Percentiles rank a stretch among this genome's conserved stretches.
Evolutionary conservation across 2,113 vertebrate genomes (phyloP).

Genomic region (Dicentrarchus labrax): DNA sequence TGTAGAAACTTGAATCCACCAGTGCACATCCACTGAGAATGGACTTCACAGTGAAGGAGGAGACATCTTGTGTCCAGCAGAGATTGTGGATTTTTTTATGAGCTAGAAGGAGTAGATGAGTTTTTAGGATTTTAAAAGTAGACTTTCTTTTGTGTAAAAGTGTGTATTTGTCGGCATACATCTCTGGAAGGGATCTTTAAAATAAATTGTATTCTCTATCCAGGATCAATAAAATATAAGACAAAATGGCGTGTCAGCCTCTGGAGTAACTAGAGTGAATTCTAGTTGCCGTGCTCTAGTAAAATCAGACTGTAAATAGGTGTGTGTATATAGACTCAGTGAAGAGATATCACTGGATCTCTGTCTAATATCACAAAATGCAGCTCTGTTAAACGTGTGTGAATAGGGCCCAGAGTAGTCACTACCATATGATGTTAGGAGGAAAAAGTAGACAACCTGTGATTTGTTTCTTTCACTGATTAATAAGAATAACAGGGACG

Average conservation of each 20-base stretch:
- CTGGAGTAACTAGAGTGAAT: neutral
- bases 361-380: neutral
- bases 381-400: neutral
- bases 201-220: neutral
- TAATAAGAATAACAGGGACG: neutral
- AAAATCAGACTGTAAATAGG: neutral
- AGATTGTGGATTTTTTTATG: too few species aligned
- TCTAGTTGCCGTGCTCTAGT: too few species aligned
- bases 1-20: too few species aligned
- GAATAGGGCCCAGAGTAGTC: neutral
- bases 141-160: too few species aligned
- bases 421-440: neutral
- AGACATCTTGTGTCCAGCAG: too few species aligned
- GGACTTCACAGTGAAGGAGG: too few species aligned
- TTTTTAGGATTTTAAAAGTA: too few species aligned
- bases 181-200: neutral
- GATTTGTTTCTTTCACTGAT: constrained; percentile 1
- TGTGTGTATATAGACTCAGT: too few species aligned
- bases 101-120: too few species aligned
- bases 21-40: too few species aligned
- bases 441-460: neutral
- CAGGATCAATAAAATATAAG: neutral
- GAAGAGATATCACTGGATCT: neutral
- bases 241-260: constrained; percentile 12
- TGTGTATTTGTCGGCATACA: too few species aligned